phyloP scores from a whole-genome alignment of 1,140 invertebrate species.

The Patella vulgata region DNA sequence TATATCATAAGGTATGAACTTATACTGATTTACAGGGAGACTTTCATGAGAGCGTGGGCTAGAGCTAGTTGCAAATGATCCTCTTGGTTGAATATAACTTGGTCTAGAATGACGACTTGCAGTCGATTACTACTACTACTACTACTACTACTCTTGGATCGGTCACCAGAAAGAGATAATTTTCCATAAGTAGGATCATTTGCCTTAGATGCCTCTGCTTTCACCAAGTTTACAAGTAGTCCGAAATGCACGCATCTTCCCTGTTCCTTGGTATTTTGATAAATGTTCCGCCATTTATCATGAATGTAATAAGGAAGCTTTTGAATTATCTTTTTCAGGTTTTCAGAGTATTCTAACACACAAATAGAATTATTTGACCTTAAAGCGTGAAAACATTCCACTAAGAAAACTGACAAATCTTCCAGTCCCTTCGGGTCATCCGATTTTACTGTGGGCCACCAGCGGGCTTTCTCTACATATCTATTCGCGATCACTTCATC shows the following conservation, averaged over 20 bases:
- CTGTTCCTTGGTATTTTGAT: conserved; percentile 10
- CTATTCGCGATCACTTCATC: conserved; percentile 5
- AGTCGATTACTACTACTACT: no score
- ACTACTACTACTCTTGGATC: no score
- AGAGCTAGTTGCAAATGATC: no score
- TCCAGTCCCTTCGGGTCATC: conserved; percentile 12
- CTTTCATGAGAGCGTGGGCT: no score
- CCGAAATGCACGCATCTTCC: conserved; percentile 8
- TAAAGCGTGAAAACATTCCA: conserved; percentile 10
- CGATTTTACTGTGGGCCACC: conserved; percentile 4
- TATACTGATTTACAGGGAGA: no score
- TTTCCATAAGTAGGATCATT: conserved; percentile 27
- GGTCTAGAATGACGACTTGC: no score
- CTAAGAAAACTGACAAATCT: conserved; percentile 7
- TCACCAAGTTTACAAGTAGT: conserved; percentile 25
- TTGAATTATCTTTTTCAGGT: conserved; percentile 17
- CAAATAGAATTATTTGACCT: conserved; percentile 10
- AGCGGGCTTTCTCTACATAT: conserved; percentile 9
- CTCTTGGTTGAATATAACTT: no score
- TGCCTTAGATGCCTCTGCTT: conserved; percentile 25
- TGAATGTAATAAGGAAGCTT: conserved; percentile 31
- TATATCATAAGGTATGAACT: no score
- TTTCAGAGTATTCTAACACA: conserved; percentile 27
- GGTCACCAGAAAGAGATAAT: no score
- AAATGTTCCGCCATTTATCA: conserved; percentile 29